Conservation (phyloP, 2,113 vertebrate genomes). For the Glaucidium brasilianum region DNA sequence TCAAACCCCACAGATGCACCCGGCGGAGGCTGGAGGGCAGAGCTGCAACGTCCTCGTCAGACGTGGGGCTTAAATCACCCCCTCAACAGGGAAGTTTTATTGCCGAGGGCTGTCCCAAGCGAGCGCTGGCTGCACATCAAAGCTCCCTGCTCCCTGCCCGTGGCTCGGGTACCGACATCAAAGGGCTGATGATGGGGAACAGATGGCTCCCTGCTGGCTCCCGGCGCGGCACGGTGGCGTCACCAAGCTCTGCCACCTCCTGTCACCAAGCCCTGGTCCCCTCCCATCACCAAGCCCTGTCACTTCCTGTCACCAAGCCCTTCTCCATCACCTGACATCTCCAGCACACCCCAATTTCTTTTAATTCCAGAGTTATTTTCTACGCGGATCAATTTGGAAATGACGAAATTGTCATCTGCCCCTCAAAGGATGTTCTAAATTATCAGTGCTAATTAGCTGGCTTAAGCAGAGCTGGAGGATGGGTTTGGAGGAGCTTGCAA, state of each 20-base stretch:
- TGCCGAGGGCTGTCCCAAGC: not conserved
- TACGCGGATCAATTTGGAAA: not conserved
- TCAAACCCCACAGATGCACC: not conserved
- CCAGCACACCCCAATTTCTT: not conserved
- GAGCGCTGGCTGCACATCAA: not conserved
- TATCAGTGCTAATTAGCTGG: not conserved
- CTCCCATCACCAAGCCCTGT: not conserved
- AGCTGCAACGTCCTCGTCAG: not conserved
- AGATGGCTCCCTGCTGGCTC: not conserved
- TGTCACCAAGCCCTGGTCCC: not conserved
- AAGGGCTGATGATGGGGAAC: constrained; percentile 1
- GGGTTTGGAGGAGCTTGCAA: not conserved
- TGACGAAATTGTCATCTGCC: not conserved
- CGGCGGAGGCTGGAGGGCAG: not conserved
- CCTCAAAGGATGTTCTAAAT: not conserved
- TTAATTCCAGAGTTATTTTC: not conserved
- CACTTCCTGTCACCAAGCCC: not conserved
- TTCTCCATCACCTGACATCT: not conserved
- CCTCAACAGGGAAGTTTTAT: not conserved
- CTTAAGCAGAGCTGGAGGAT: not conserved
- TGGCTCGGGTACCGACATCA: not conserved
- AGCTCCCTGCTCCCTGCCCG: not conserved
- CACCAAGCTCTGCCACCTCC: not conserved
- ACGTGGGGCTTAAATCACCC: not conserved
- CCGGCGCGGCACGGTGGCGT: not conserved